Evolutionary conservation across 2,888 invertebrate genomes (phyloP).

Genomic region (Noctua fimbriata): DNA sequence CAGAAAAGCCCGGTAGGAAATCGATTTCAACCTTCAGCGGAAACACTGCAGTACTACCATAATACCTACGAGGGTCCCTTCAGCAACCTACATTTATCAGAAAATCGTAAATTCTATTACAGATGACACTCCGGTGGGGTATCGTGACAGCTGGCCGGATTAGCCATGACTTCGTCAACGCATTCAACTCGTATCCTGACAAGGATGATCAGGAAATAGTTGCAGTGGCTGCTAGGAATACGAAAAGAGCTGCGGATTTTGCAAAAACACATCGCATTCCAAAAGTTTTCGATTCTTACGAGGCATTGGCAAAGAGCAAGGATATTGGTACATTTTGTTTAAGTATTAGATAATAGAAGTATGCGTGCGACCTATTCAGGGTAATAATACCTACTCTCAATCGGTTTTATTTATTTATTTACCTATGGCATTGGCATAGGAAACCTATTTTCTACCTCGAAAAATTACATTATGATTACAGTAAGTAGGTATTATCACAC

Average conservation of each 20-base stretch:
- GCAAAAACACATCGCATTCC: constrained; percentile 93
- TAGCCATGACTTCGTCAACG: constrained; percentile 94
- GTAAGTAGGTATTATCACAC: not conserved
- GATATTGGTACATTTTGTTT: constrained; percentile 28
- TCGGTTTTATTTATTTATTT: not conserved
- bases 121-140: constrained; percentile 94
- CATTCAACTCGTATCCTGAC: constrained; percentile 91
- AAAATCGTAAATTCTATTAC: constrained; percentile 16
- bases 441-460: not conserved
- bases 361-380: not conserved
- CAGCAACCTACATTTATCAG: not conserved
- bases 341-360: not conserved
- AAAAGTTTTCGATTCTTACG: constrained; percentile 93
- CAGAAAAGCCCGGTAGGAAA: not conserved
- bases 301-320: constrained; percentile 92
- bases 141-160: constrained; percentile 96
- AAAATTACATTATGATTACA: constrained; percentile 10
- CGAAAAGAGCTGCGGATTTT: constrained; percentile 93
- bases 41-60: not conserved
- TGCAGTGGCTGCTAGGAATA: constrained; percentile 94
- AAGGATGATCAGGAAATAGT: constrained; percentile 92
- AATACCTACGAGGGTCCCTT: not conserved
- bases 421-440: not conserved
- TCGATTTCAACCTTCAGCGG: not conserved
- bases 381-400: not conserved